These are phyloP conservation scores for Forbesichthys agassizii DNA, from an alignment of 2,113 vertebrate species.

Conservation along the genomic window DNA sequence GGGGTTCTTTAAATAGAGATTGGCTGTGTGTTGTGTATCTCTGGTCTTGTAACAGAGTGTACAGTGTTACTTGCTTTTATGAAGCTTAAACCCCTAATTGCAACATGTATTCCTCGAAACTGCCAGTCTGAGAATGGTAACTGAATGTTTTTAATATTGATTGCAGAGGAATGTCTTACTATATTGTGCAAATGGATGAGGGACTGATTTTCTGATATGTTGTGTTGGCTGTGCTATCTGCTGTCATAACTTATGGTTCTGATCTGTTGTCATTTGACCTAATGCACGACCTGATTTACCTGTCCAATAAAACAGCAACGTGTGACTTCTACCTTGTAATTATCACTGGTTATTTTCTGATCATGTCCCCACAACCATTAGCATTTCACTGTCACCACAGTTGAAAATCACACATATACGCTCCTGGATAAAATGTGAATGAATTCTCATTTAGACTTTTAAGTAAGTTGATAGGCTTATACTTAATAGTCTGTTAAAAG, in stretches of 20 bases:
- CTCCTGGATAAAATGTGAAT: constrained; percentile 31
- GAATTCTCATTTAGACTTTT: too few relatives aligned
- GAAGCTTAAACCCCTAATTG: constrained; percentile 19
- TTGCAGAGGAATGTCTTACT: neutral
- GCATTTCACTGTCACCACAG: neutral
- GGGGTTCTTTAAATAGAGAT: constrained; percentile 28
- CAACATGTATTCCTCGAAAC: constrained; percentile 12
- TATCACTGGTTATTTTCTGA: constrained; percentile 48
- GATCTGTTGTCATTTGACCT: constrained; percentile 74
- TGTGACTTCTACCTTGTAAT: constrained; percentile 65
- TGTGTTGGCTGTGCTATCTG: constrained; percentile 38
- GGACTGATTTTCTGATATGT: constrained; percentile 20
- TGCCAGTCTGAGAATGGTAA: constrained; percentile 7
- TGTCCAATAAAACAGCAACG: constrained; percentile 80
- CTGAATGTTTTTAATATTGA: constrained; percentile 48
- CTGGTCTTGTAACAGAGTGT: constrained; percentile 36
- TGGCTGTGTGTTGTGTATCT: constrained; percentile 36
- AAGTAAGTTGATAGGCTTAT: too few relatives aligned
- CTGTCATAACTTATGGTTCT: constrained; percentile 63
- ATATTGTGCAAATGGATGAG: constrained; percentile 21
- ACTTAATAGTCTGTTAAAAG: neutral
- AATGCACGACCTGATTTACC: constrained; percentile 78
- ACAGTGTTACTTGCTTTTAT: constrained; percentile 47
- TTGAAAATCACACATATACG: neutral
- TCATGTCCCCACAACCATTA: neutral